Evolutionary conservation across 2,113 vertebrate genomes (phyloP).

Genomic region (Neolamprologus sp.): DNA sequence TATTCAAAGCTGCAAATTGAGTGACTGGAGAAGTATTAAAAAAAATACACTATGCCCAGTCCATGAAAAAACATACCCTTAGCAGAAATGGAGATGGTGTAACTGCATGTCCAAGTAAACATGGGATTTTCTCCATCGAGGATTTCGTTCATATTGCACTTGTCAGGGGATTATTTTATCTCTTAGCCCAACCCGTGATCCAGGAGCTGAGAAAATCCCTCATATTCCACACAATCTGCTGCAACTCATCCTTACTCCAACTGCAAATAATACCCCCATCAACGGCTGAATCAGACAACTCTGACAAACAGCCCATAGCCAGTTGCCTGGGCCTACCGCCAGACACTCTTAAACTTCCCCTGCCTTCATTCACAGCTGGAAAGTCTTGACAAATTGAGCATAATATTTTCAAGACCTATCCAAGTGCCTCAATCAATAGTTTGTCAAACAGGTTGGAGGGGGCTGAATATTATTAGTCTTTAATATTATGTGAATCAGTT

Average conservation of each 20-base stretch:
- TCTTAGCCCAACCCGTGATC: slow-evolving; percentile 17
- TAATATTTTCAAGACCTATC: slow-evolving; percentile 18
- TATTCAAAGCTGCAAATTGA: background rate
- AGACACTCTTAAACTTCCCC: slow-evolving; percentile 6
- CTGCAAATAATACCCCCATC: slow-evolving; percentile 55
- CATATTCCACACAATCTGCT: slow-evolving; percentile 43
- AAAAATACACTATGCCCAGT: background rate
- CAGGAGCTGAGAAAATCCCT: slow-evolving; percentile 54
- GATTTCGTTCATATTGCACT: slow-evolving; percentile 58
- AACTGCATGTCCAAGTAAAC: slow-evolving; percentile 41
- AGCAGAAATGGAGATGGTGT: background rate
- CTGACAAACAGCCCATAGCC: slow-evolving; percentile 33
- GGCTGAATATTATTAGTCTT: background rate
- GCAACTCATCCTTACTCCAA: slow-evolving; percentile 32
- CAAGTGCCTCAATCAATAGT: background rate
- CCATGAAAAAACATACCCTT: background rate
- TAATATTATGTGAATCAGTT: background rate
- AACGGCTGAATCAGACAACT: slow-evolving; percentile 20
- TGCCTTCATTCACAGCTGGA: background rate
- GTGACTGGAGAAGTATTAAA: background rate
- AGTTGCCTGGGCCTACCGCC: slow-evolving; percentile 20
- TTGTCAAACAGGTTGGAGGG: background rate
- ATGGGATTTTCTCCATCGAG: slow-evolving; percentile 45
- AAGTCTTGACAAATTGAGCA: slow-evolving; percentile 17
- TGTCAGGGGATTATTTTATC: slow-evolving; percentile 58